Evolutionary conservation across 2,888 invertebrate genomes (phyloP).

Genomic region (Spodoptera exigua): DNA sequence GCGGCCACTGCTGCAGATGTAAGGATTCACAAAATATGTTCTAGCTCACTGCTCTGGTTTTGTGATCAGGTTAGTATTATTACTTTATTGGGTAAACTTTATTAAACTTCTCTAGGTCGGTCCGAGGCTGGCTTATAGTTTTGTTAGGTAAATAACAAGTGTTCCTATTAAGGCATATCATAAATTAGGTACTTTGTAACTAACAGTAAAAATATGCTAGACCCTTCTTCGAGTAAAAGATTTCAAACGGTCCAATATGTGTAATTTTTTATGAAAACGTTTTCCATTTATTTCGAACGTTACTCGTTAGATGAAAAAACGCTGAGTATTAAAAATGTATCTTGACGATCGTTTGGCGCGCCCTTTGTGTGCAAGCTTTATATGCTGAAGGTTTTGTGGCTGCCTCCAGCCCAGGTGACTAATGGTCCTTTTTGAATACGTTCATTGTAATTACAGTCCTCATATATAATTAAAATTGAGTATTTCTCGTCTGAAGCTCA

Average conservation of each 20-base stretch:
- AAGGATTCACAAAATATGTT: slow-evolving; percentile 76
- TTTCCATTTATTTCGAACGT: slow-evolving; percentile 5
- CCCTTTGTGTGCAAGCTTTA: slow-evolving; percentile 25
- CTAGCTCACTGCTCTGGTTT: slow-evolving; percentile 48
- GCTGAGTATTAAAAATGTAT: slow-evolving; percentile 34
- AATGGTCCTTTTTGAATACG: slow-evolving; percentile 25
- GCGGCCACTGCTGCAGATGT: slow-evolving; percentile 72
- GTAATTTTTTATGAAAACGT: too few relatives aligned
- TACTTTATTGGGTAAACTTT: slow-evolving; percentile 5
- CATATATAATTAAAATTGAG: slow-evolving; percentile 21
- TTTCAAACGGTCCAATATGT: too few relatives aligned
- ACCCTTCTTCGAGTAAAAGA: too few relatives aligned
- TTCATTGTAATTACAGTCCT: slow-evolving; percentile 16
- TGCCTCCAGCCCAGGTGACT: slow-evolving; percentile 18
- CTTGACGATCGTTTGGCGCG: slow-evolving; percentile 33
- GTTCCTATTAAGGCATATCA: too few relatives aligned
- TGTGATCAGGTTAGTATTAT: slow-evolving; percentile 18
- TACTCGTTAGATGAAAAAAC: slow-evolving; percentile 13
- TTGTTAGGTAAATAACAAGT: too few relatives aligned
- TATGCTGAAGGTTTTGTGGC: slow-evolving; percentile 22
- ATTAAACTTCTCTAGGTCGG: slow-evolving; percentile 11
- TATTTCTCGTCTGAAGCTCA: slow-evolving; percentile 13
- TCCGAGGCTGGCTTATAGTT: neutral
- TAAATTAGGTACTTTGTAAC: too few relatives aligned
- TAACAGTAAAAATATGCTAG: too few relatives aligned